These are phyloP conservation scores for Neodiprion virginianus DNA, from an alignment of 1,140 invertebrate genomes.

Conservation along the genomic window DNA sequence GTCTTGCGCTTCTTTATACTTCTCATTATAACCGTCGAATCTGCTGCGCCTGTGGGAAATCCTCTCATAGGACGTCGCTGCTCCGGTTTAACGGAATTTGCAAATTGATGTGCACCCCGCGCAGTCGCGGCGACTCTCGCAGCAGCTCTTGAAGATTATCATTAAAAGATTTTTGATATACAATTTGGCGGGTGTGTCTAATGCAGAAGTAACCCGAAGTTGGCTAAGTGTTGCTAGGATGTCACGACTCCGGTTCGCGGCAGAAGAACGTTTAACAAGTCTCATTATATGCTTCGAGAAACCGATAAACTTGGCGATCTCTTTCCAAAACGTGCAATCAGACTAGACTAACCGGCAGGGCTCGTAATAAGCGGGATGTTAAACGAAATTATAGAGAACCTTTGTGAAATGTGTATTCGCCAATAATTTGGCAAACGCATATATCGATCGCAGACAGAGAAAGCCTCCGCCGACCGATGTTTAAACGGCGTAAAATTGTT, in stretches of 20 bases:
- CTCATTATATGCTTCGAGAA: neutral
- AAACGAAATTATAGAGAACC: slow-evolving; percentile 5
- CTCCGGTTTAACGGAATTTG: neutral
- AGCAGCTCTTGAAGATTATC: neutral
- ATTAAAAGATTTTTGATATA: neutral
- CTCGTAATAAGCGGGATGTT: neutral
- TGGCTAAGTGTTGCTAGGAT: neutral
- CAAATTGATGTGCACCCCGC: neutral
- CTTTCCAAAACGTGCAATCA: slow-evolving; percentile 2
- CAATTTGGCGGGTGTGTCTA: neutral
- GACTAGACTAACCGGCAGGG: neutral
- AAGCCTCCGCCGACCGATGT: neutral
- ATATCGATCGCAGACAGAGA: neutral
- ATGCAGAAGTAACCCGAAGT: neutral
- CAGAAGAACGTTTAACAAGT: slow-evolving; percentile 2
- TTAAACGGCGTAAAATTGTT: neutral
- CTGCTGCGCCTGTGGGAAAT: neutral
- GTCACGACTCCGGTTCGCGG: neutral
- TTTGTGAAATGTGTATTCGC: neutral
- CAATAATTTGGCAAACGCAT: slow-evolving; percentile 6
- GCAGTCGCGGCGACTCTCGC: neutral
- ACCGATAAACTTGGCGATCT: neutral
- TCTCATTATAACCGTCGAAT: neutral
- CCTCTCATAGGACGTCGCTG: neutral
- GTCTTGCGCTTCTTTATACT: neutral